Percentiles rank a stretch among this genome's conserved stretches.
Conservation (phyloP, 2,113 vertebrate species). For the Rhinogobius similis region DNA sequence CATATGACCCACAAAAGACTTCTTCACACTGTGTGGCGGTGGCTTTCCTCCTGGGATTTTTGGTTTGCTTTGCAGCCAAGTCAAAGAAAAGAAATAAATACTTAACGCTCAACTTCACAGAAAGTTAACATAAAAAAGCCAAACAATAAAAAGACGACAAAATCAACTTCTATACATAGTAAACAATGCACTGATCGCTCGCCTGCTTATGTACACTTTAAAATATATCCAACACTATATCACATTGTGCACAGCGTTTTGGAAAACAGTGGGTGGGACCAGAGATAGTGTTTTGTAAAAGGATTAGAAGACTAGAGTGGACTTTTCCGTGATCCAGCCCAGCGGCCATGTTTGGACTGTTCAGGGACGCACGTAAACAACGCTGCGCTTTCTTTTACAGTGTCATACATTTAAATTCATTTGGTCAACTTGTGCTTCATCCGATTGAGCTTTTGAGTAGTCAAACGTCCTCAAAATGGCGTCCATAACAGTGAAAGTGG, state of each 20-base stretch:
- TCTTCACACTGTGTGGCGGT: constrained; percentile 33
- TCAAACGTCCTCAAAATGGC: neutral
- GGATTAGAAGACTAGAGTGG: neutral
- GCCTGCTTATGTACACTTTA: constrained; percentile 66
- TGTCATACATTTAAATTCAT: neutral
- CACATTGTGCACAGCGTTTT: constrained; percentile 57
- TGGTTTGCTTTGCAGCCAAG: constrained; percentile 61
- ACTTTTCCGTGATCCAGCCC: neutral
- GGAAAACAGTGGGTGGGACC: constrained; percentile 45
- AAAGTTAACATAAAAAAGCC: constrained; percentile 28
- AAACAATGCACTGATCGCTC: constrained; percentile 66
- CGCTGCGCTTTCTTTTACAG: neutral
- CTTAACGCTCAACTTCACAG: constrained; percentile 61
- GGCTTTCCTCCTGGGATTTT: constrained; percentile 62
- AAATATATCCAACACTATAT: constrained; percentile 72
- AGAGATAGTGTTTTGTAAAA: constrained; percentile 11
- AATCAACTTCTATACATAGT: constrained; percentile 71
- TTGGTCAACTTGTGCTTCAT: neutral
- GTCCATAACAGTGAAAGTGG: neutral
- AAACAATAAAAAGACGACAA: constrained; percentile 46
- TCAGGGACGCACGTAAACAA: neutral
- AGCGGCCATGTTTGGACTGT: neutral
- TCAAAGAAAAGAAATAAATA: constrained; percentile 73
- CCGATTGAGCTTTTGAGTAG: neutral
- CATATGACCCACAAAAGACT: neutral